Conservation (phyloP, 92 coral and sea anemone genomes). For the Phenganax subtilis region DNA sequence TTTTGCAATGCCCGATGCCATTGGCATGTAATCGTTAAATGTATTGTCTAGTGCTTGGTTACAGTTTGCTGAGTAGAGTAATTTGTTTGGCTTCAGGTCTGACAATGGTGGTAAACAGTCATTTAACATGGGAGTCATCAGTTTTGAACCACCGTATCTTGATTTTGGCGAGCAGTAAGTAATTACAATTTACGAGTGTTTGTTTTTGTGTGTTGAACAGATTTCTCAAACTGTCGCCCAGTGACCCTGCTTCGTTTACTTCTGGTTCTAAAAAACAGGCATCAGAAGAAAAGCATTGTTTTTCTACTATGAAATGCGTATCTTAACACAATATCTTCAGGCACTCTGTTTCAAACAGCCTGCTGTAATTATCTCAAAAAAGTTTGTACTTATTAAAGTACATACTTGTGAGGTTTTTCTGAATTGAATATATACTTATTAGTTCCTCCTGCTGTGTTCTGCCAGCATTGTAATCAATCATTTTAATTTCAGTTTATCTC, state of each 20-base stretch:
- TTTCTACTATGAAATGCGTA: background rate
- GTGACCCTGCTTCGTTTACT: slow-evolving; percentile 40
- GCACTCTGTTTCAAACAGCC: background rate
- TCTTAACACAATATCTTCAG: background rate
- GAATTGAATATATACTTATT: slow-evolving; percentile 2
- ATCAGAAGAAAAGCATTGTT: background rate
- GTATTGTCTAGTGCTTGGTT: background rate
- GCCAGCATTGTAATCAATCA: slow-evolving; percentile 7
- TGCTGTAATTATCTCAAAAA: background rate
- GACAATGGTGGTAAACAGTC: slow-evolving; percentile 65
- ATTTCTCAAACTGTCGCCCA: slow-evolving; percentile 12
- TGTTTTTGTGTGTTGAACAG: background rate
- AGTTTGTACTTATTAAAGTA: background rate
- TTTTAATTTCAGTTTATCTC: slow-evolving; percentile 4
- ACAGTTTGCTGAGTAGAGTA: background rate
- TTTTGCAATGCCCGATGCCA: background rate
- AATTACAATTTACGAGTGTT: background rate
- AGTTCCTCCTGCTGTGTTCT: background rate
- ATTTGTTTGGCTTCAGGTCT: slow-evolving; percentile 22
- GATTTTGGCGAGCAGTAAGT: slow-evolving; percentile 98
- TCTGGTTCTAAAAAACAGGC: slow-evolving; percentile 16
- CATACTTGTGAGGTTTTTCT: background rate
- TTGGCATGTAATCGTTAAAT: slow-evolving; percentile 1
- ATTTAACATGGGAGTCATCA: slow-evolving; percentile 84
- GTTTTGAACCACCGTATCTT: slow-evolving; percentile 92